Evolutionary conservation across 2,888 invertebrate genomes (phyloP).

Genomic region (Drosophila stalkeri): DNA sequence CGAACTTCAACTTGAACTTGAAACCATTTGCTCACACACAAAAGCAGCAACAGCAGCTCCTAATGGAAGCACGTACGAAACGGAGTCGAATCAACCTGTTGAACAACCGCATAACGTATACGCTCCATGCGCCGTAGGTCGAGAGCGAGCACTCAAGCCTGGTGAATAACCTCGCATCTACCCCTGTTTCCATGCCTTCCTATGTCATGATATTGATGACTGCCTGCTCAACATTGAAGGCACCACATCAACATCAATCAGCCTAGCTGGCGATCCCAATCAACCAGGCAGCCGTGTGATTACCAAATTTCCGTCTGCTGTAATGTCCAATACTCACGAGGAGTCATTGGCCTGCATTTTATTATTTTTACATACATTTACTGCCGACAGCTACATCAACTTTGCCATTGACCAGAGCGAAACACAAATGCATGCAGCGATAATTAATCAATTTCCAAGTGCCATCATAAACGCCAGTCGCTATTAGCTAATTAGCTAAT

Average conservation of each 20-base stretch:
- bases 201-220: constrained; percentile 32
- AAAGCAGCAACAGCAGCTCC: background rate
- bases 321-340: constrained; percentile 9
- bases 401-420: constrained; percentile 22
- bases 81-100: constrained; percentile 57
- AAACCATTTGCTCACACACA: constrained; percentile 59
- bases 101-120: constrained; percentile 50
- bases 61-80: constrained; percentile 50
- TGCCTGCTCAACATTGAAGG: constrained; percentile 26
- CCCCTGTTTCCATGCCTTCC: constrained; percentile 1
- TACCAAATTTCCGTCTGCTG: constrained; percentile 41
- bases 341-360: constrained; percentile 53
- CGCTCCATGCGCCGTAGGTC: constrained; percentile 39
- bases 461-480: constrained; percentile 43
- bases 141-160: background rate
- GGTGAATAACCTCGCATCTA: constrained; percentile 47
- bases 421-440: constrained; percentile 28
- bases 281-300: constrained; percentile 18
- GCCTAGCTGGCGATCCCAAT: background rate
- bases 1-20: constrained; percentile 76
- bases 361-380: constrained; percentile 15
- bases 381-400: constrained; percentile 1
- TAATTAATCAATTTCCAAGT: constrained; percentile 56
- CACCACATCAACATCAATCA: constrained; percentile 48
- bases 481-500: constrained; percentile 47